Conservation (phyloP, 2,888 invertebrate species). For the Geophilus truncorum region DNA sequence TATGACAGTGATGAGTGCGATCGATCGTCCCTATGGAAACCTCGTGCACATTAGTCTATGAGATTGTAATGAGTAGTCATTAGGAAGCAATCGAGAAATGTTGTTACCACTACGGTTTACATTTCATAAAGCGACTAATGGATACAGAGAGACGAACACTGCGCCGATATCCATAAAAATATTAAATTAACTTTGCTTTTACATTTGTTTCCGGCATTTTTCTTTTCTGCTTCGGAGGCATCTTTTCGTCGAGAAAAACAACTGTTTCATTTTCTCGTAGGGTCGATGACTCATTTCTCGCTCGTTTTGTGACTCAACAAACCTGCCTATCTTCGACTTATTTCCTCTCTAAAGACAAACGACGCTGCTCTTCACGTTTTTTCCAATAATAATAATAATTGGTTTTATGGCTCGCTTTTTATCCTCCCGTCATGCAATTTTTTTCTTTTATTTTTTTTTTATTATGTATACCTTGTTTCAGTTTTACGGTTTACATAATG, state of each 20-base stretch:
- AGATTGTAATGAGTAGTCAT: conserved; percentile 21
- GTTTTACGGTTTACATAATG: not conserved
- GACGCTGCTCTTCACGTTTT: not conserved
- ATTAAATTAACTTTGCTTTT: not conserved
- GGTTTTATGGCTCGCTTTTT: not conserved
- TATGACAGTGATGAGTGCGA: conserved; percentile 23
- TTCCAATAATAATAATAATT: not conserved
- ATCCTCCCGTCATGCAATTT: too few species aligned
- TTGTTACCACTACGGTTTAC: not conserved
- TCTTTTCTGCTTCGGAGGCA: not conserved
- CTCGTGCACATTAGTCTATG: conserved; percentile 20
- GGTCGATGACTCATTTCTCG: not conserved
- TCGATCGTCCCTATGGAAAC: conserved; percentile 27
- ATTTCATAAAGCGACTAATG: not conserved
- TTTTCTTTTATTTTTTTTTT: too few species aligned
- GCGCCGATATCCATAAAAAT: not conserved
- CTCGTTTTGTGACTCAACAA: not conserved
- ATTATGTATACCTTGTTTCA: not conserved
- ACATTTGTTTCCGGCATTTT: not conserved
- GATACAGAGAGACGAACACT: not conserved
- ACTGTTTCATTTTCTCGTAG: not conserved
- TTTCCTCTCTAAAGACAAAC: not conserved
- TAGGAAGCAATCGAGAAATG: conserved; percentile 3
- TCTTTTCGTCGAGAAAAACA: not conserved
- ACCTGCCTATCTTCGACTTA: not conserved